Evolutionary conservation across 2,797 vertebrate species (phyloP).

Genomic region (Megalops cyprinoides): DNA sequence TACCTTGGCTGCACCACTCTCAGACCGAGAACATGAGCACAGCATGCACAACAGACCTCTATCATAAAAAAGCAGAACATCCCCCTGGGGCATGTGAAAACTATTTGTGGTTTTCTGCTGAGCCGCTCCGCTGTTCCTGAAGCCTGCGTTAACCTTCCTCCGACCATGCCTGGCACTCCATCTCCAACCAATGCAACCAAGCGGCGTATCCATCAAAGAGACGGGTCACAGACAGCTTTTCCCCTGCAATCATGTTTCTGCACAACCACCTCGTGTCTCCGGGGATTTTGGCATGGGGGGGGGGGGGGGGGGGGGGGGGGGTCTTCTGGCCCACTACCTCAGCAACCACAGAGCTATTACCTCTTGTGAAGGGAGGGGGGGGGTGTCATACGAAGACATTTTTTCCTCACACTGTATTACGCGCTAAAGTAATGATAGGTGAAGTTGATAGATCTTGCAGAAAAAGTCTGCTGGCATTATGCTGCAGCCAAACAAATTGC

Average conservation of each 20-base stretch:
- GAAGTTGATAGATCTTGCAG: constrained; percentile 55
- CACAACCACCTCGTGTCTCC: background rate
- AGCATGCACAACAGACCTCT: background rate
- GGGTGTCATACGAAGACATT: background rate
- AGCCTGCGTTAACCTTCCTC: background rate
- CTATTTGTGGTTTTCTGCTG: constrained; percentile 42
- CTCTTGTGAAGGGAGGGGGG: no score
- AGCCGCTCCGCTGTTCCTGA: constrained; percentile 29
- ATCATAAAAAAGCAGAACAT: background rate
- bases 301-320: no score
- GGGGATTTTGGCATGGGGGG: background rate
- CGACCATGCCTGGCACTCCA: background rate
- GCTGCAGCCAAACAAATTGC: constrained; percentile 52
- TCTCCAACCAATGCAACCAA: background rate
- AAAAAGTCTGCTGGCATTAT: constrained; percentile 40
- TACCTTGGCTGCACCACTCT: no score
- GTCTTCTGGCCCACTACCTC: background rate
- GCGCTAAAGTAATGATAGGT: constrained; percentile 7
- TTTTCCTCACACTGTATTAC: background rate
- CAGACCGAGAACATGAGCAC: background rate
- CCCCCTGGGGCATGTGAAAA: background rate
- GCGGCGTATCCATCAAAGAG: background rate
- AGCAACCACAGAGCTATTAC: background rate
- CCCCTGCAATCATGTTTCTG: background rate
- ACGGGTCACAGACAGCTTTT: background rate